Evolutionary conservation across 2,113 vertebrate genomes (phyloP), one percentile per base, ranked within the genome.

Genomic region (Hyla sarda): DNA sequence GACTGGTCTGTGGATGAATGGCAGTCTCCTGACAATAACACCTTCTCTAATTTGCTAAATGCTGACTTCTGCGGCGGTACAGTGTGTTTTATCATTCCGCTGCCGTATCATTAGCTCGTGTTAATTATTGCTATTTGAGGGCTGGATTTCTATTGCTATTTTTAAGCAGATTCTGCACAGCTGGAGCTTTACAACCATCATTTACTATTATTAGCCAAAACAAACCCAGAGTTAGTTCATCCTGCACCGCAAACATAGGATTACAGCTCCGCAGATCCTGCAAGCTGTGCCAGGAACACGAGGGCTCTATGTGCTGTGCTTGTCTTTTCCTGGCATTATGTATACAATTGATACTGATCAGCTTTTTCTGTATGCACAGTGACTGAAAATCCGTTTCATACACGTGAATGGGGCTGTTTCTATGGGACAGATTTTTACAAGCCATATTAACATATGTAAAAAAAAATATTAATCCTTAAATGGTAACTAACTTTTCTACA

Each of bases 61-160:
- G 47, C 41, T 25, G 41, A 28, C 48, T 79, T 56, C n/a, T n/a
- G 48, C 50, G 25, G 48, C 50, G 25, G 45, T 50, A 9, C 76
- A 21, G 28, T 11, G 19, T 37, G 34, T 58, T 45, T 28, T 30
- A 77, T 54, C 23, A 17, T 30, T 21, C 16, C 12, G n/a, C 25
- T 21, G 25, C n/a, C 23, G 8, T 74, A 28, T 74, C 5, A 74
- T 74, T 74, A 52, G 17, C 13, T 67, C 2, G n/a, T 52, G 32
- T 62, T 69, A 32, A 82, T 71, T 82, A 82, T 83, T 37, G 67
- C 67, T 54, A 52, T 83, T 56, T 32, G 48, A 21, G 50, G 8
- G 21, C 28, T 32, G 30, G 11, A 32, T 52, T 32, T 19, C 2
- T 45, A 1, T 73, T 41, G 41, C 41, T 77, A 21, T 71, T 32